phyloP scores from a whole-genome alignment of 2,113 vertebrate species.

The Lamprologus speciosus region DNA sequence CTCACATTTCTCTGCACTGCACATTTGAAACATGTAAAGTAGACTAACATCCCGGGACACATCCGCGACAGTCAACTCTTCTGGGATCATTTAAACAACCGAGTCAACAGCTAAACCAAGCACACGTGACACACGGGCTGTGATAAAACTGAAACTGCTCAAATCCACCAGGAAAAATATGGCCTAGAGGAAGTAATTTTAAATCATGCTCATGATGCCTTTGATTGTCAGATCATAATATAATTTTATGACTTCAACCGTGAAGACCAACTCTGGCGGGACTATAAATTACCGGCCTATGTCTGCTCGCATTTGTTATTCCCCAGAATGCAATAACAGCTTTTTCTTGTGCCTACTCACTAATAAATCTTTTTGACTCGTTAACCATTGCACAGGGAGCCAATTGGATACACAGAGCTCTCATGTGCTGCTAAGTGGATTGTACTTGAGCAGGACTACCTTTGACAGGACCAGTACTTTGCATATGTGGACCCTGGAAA shows the following conservation, averaged over 20 bases:
- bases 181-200: constrained; percentile 4
- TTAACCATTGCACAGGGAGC: constrained; percentile 31
- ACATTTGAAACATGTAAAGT: not conserved
- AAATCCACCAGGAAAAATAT: not conserved
- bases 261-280: constrained; percentile 28
- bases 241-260: constrained; percentile 29
- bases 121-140: not conserved
- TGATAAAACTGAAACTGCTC: not conserved
- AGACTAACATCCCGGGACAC: not conserved
- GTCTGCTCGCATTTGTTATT: constrained; percentile 35
- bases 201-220: constrained; percentile 24
- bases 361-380: constrained; percentile 55
- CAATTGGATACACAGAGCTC: constrained; percentile 12
- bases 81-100: not conserved
- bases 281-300: constrained; percentile 38
- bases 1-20: not conserved
- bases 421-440: constrained; percentile 3
- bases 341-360: constrained; percentile 6
- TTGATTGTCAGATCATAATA: constrained; percentile 44
- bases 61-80: not conserved
- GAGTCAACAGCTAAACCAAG: not conserved
- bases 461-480: not conserved
- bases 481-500: not conserved
- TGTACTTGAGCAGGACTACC: not conserved
- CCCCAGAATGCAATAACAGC: constrained; percentile 38